Conservation (phyloP, 2,888 invertebrate genomes). For the Pyrocoelia pectoralis region DNA sequence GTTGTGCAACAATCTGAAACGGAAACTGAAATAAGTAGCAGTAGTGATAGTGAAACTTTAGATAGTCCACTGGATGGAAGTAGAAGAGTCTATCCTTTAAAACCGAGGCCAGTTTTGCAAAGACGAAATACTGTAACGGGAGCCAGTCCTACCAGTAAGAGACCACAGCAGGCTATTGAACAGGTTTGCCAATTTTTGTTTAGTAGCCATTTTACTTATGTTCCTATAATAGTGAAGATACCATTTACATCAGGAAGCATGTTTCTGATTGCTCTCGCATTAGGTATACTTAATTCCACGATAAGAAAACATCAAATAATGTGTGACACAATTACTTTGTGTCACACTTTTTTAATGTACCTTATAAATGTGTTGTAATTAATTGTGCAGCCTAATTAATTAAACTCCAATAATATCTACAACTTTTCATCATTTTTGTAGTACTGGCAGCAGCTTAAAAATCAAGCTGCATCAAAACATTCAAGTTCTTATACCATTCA, state of each 20-base stretch:
- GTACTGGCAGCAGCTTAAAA: constrained; percentile 78
- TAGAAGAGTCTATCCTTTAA: constrained; percentile 74
- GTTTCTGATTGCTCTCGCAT: too few relatives aligned
- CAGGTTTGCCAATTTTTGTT: constrained; percentile 64
- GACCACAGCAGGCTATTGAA: constrained; percentile 72
- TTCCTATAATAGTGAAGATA: not conserved
- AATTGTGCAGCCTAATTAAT: too few relatives aligned
- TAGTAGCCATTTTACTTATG: too few relatives aligned
- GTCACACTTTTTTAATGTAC: too few relatives aligned
- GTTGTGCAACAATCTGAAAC: constrained; percentile 46
- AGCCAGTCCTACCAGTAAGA: constrained; percentile 71
- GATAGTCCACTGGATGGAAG: constrained; percentile 60
- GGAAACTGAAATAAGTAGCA: constrained; percentile 61
- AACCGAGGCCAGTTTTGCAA: constrained; percentile 78
- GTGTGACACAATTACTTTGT: too few relatives aligned
- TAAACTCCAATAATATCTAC: too few relatives aligned
- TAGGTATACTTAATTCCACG: too few relatives aligned
- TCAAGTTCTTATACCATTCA: constrained; percentile 58
- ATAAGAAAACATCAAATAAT: too few relatives aligned
- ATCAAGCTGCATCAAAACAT: constrained; percentile 61
- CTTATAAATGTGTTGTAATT: too few relatives aligned
- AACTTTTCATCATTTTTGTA: constrained; percentile 51
- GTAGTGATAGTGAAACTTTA: constrained; percentile 66
- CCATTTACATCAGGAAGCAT: too few relatives aligned
- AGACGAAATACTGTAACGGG: constrained; percentile 90